phyloP scores from a whole-genome alignment of 1,140 invertebrate genomes.

The Dendroctonus valens region DNA sequence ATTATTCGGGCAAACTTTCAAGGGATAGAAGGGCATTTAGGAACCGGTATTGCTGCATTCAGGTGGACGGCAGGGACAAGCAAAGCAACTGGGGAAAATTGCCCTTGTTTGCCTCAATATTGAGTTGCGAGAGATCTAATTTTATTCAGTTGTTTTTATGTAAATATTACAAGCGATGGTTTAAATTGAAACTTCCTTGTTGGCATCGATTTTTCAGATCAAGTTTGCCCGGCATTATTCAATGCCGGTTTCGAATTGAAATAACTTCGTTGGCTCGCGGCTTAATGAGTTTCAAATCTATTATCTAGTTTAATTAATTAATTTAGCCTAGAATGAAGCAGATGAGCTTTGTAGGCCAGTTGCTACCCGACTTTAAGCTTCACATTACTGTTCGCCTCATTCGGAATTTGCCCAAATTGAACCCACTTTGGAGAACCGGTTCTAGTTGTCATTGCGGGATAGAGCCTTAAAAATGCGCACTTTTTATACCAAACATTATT shows the following conservation, averaged over 20 bases:
- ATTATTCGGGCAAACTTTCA: slow-evolving; percentile 11
- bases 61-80: neutral
- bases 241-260: too few species aligned
- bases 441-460: too few species aligned
- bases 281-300: slow-evolving; percentile 4
- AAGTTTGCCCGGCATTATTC: neutral
- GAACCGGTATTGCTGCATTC: slow-evolving; percentile 8
- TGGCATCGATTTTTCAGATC: neutral
- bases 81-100: neutral
- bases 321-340: slow-evolving; percentile 4
- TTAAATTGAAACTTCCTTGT: neutral
- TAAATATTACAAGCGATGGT: neutral
- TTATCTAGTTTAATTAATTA: slow-evolving; percentile 13
- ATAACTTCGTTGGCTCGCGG: neutral
- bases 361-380: neutral
- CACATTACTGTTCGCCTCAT: too few species aligned
- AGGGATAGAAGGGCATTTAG: slow-evolving; percentile 8
- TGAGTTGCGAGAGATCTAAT: too few species aligned
- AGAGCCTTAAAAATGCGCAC: too few species aligned
- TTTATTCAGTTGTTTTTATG: too few species aligned
- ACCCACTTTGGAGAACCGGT: too few species aligned
- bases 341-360: slow-evolving; percentile 6
- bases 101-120: too few species aligned
- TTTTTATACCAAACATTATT: too few species aligned
- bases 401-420: too few species aligned